A percentile compares a stretch with the other conserved stretches of the same genome.
Evolutionary conservation across 2,113 vertebrate species (phyloP).

Genomic region (Cephalopholis sonnerati): DNA sequence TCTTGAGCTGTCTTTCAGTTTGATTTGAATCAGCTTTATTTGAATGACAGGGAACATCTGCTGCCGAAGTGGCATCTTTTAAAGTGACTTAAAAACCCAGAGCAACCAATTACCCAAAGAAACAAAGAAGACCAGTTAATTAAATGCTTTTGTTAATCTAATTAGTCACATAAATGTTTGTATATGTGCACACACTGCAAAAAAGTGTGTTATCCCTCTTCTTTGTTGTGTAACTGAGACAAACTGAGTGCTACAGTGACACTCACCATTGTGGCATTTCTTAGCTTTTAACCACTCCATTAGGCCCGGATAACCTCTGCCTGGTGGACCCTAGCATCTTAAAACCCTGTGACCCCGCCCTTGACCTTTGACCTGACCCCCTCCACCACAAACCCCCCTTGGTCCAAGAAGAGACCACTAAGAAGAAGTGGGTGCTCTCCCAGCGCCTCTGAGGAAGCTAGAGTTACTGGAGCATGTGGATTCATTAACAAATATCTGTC

Average conservation of each 20-base stretch:
- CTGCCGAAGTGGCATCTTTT: background rate
- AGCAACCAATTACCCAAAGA: background rate
- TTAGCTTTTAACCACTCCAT: slow-evolving; percentile 81
- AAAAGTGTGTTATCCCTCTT: background rate
- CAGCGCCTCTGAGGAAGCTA: slow-evolving; percentile 54
- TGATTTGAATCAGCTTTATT: slow-evolving; percentile 19
- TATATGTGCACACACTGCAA: background rate
- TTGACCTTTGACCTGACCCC: slow-evolving; percentile 81
- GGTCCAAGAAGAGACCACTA: slow-evolving; percentile 62
- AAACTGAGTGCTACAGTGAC: slow-evolving; percentile 21
- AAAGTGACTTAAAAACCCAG: background rate
- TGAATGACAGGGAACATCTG: slow-evolving; percentile 37
- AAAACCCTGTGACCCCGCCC: slow-evolving; percentile 82
- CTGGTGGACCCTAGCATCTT: slow-evolving; percentile 78
- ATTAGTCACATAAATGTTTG: background rate
- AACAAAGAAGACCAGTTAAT: background rate
- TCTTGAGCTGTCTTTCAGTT: slow-evolving; percentile 34
- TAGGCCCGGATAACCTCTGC: slow-evolving; percentile 84
- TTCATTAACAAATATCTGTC: slow-evolving; percentile 89
- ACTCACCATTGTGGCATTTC: slow-evolving; percentile 44
- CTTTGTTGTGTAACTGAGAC: slow-evolving; percentile 36
- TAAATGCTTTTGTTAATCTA: background rate
- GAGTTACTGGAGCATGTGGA: slow-evolving; percentile 80
- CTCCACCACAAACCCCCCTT: background rate
- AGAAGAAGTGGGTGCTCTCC: slow-evolving; percentile 67